Conservation (phyloP, 2,797 vertebrate species). For the Poeciliopsis gracilis region DNA sequence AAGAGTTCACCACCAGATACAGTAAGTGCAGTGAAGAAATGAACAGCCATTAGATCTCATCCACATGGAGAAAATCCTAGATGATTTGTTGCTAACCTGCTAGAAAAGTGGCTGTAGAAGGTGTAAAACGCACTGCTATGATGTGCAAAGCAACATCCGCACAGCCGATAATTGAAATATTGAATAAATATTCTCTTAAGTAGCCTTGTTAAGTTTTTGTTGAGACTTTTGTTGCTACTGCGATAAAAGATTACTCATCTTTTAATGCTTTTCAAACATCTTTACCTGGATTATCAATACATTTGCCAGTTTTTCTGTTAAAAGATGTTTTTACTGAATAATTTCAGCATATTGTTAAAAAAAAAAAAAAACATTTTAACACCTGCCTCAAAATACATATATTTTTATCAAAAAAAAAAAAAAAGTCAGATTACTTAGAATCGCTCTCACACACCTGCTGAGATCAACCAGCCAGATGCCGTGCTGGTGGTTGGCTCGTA, state of each 20-base stretch:
- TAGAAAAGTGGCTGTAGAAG: not conserved
- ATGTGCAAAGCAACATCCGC: not conserved
- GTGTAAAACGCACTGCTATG: not conserved
- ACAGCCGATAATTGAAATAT: not conserved
- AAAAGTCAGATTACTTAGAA: slow-evolving; percentile 6
- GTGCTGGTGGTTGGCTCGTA: slow-evolving; percentile 36
- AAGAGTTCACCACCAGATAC: not conserved
- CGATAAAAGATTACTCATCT: not conserved
- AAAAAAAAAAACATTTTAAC: not conserved
- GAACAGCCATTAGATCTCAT: not conserved
- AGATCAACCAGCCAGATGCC: slow-evolving; percentile 40
- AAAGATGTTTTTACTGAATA: not conserved
- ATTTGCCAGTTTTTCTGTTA: not conserved
- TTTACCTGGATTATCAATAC: not conserved
- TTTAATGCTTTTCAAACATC: not conserved
- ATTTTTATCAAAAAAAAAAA: not conserved
- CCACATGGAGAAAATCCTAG: not conserved
- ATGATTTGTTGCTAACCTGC: not conserved
- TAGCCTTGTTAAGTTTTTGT: not conserved
- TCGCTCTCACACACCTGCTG: slow-evolving; percentile 26
- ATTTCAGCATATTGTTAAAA: not conserved
- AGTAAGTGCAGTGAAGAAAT: not conserved
- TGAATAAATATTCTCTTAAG: not conserved
- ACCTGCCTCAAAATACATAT: slow-evolving; percentile 4
- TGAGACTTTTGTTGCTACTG: not conserved